A percentile compares a stretch with the other conserved stretches of the same genome.
Evolutionary conservation across 2,113 vertebrate species (phyloP).

Genomic region (Bubo scandiacus): DNA sequence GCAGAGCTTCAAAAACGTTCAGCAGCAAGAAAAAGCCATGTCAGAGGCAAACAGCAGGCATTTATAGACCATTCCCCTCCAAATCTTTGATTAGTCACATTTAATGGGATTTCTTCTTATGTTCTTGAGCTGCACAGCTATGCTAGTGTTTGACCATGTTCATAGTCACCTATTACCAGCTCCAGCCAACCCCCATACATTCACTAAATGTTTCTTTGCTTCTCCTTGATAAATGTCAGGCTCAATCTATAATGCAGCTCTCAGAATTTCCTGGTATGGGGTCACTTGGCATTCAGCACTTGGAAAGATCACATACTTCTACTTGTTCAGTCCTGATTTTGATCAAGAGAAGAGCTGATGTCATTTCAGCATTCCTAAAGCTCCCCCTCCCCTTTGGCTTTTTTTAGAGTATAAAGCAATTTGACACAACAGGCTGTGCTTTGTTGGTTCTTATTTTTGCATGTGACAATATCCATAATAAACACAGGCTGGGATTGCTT

Average conservation of each 20-base stretch:
- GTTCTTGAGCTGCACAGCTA: not conserved
- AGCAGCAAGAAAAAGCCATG: not conserved
- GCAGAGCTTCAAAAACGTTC: not conserved
- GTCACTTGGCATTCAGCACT: conserved; percentile 18
- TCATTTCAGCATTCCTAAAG: conserved; percentile 1
- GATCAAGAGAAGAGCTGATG: conserved; percentile 15
- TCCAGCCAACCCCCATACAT: not conserved
- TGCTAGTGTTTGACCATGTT: not conserved
- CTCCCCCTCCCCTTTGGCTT: not conserved
- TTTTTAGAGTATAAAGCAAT: not conserved
- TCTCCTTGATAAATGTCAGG: not conserved
- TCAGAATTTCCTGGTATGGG: not conserved
- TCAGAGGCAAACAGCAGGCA: not conserved
- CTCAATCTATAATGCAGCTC: not conserved
- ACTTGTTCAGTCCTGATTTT: conserved; percentile 37
- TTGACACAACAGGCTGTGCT: not conserved
- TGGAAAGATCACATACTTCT: not conserved
- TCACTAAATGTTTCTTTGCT: not conserved
- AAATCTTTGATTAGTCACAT: conserved; percentile 25
- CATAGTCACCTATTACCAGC: not conserved
- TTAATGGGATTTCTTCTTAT: conserved; percentile 28
- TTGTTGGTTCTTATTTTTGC: conserved; percentile 25
- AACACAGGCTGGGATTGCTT: conserved; percentile 21
- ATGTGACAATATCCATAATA: not conserved
- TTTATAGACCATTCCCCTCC: not conserved